These are phyloP conservation scores for Phymanthus crucifer DNA, from an alignment of 92 coral and sea anemone species.

Conservation along the genomic window DNA sequence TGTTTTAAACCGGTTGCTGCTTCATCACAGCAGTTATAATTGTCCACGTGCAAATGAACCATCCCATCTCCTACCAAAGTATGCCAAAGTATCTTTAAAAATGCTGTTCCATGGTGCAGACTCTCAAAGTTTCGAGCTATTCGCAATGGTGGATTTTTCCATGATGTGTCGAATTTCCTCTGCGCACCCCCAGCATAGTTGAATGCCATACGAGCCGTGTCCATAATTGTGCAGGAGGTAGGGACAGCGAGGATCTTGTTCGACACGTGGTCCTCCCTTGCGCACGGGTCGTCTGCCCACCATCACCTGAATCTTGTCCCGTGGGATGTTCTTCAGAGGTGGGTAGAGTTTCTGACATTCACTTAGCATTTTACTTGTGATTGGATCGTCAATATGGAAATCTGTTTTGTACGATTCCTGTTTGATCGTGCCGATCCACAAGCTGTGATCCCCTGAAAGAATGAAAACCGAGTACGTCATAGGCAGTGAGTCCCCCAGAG, in stretches of 20 bases:
- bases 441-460: slow-evolving; percentile 20
- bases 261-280: slow-evolving; percentile 29
- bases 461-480: neutral
- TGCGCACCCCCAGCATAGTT: slow-evolving; percentile 31
- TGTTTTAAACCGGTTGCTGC: no score
- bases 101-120: neutral
- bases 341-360: slow-evolving; percentile 35
- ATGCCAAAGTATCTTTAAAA: no score
- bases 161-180: slow-evolving; percentile 4
- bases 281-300: slow-evolving; percentile 39
- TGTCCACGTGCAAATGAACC: no score
- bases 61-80: no score
- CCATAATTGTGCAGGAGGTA: slow-evolving; percentile 36
- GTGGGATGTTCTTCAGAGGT: slow-evolving; percentile 21
- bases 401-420: slow-evolving; percentile 14
- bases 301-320: slow-evolving; percentile 12
- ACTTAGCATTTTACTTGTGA: slow-evolving; percentile 22
- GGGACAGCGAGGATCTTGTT: slow-evolving; percentile 19
- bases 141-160: neutral
- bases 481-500: neutral
- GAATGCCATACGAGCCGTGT: slow-evolving; percentile 17
- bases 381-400: slow-evolving; percentile 11
- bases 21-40: no score
- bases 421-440: slow-evolving; percentile 42
- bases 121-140: neutral